Evolutionary conservation across 2,797 vertebrate species (phyloP).

Genomic region (Rhinophrynus dorsalis): DNA sequence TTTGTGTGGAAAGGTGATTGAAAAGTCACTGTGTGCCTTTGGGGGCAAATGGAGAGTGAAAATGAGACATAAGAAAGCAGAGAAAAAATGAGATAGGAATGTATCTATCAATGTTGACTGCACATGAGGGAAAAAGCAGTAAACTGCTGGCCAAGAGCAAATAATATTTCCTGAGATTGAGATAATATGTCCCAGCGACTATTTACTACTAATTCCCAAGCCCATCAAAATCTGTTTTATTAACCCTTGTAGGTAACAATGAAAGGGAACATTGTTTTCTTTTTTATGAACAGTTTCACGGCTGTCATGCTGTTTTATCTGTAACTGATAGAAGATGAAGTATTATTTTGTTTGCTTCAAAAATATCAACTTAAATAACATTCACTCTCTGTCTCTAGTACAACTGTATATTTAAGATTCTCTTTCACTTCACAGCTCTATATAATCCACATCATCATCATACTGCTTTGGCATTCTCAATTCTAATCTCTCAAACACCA

Average conservation of each 20-base stretch:
- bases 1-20: constrained; percentile 46
- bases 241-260: constrained; percentile 43
- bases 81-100: constrained; percentile 49
- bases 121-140: constrained; percentile 45
- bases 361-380: constrained; percentile 44
- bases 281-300: constrained; percentile 44
- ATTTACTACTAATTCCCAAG: constrained; percentile 49
- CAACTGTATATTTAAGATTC: constrained; percentile 36
- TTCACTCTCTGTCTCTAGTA: constrained; percentile 33
- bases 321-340: constrained; percentile 40
- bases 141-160: constrained; percentile 49
- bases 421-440: constrained; percentile 36
- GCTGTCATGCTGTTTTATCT: constrained; percentile 44
- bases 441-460: constrained; percentile 44
- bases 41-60: constrained; percentile 46
- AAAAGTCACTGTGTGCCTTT: constrained; percentile 46
- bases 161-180: constrained; percentile 50
- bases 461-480: constrained; percentile 23
- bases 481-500: constrained; percentile 48
- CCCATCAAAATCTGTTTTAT: constrained; percentile 46
- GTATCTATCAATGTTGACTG: constrained; percentile 50
- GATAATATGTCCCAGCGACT: constrained; percentile 50
- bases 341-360: constrained; percentile 45
- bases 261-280: constrained; percentile 45
- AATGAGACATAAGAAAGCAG: constrained; percentile 48